These are phyloP conservation scores for Pseudopodoces humilis DNA, from an alignment of 2,113 vertebrate species.

Conservation along the genomic window DNA sequence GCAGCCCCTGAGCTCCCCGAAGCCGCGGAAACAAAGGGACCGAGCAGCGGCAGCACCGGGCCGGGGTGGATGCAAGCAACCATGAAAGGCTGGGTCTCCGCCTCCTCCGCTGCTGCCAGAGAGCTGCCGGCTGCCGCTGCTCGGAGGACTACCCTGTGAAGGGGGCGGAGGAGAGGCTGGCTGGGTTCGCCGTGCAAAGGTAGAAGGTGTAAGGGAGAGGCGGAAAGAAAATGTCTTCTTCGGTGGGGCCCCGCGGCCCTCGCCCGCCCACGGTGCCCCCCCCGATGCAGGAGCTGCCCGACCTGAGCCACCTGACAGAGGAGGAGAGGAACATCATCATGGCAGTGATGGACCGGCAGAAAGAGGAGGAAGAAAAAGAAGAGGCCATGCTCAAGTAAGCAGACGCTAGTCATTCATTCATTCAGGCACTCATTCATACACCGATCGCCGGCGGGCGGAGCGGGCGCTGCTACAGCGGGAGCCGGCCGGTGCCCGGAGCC, in stretches of 20 bases:
- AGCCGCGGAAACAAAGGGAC: constrained; percentile 66
- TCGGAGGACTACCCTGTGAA: constrained; percentile 83
- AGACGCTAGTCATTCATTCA: constrained; percentile 53
- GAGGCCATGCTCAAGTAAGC: constrained; percentile 99
- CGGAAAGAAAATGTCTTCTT: constrained; percentile 83
- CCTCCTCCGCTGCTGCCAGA: constrained; percentile 72
- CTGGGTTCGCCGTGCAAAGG: constrained; percentile 66
- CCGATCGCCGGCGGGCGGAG: neutral
- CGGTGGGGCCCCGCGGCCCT: constrained; percentile 93
- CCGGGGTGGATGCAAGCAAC: constrained; percentile 76
- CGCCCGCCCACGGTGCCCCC: constrained; percentile 91
- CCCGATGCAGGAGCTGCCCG: constrained; percentile 92
- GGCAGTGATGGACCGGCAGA: constrained; percentile 98
- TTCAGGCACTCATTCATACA: constrained; percentile 43
- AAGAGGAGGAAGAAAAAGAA: constrained; percentile 97
- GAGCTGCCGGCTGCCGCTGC: constrained; percentile 73
- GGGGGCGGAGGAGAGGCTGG: constrained; percentile 74
- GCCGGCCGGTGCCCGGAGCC: neutral
- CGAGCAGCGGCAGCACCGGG: constrained; percentile 55
- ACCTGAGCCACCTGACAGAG: constrained; percentile 98
- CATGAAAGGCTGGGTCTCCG: constrained; percentile 81
- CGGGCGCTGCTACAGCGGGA: neutral
- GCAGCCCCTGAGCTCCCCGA: constrained; percentile 61
- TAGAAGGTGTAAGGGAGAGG: constrained; percentile 71
- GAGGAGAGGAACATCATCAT: constrained; percentile 97